phyloP scores from a whole-genome alignment of 2,888 invertebrate genomes.

The Drosophila maculinotata region DNA sequence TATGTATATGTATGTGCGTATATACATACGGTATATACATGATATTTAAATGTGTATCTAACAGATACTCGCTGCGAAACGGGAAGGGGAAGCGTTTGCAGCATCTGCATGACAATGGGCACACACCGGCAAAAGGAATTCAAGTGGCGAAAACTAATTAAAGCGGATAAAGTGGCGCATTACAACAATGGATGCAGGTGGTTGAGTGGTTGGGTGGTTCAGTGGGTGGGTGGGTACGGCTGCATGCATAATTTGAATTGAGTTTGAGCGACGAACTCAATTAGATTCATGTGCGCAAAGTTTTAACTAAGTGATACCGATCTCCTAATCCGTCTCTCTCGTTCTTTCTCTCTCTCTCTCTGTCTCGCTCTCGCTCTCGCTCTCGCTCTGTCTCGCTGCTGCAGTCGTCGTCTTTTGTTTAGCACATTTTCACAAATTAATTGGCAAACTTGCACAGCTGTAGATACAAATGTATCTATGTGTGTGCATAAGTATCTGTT shows the following conservation, averaged over 20 bases:
- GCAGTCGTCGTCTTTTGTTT: constrained; percentile 46
- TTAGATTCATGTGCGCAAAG: constrained; percentile 75
- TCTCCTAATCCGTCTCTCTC: constrained; percentile 39
- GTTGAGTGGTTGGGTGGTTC: constrained; percentile 10
- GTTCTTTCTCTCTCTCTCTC: constrained; percentile 1
- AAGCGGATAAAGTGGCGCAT: constrained; percentile 80
- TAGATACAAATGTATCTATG: constrained; percentile 53
- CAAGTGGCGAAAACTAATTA: constrained; percentile 81
- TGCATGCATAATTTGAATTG: constrained; percentile 75
- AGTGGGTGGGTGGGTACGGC: constrained; percentile 38
- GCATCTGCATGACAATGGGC: constrained; percentile 77
- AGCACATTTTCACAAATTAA: constrained; percentile 77
- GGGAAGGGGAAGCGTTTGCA: constrained; percentile 71
- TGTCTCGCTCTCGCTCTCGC: not conserved
- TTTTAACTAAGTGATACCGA: constrained; percentile 73
- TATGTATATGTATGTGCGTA: not conserved
- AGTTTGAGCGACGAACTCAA: constrained; percentile 77
- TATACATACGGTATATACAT: constrained; percentile 5
- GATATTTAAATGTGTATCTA: constrained; percentile 37
- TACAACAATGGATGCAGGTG: constrained; percentile 69
- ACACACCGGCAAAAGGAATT: constrained; percentile 49
- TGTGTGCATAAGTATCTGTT: constrained; percentile 48
- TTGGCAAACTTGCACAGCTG: constrained; percentile 70
- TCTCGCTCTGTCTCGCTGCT: constrained; percentile 4
- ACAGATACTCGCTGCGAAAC: constrained; percentile 25